Conservation (phyloP, 1,140 invertebrate genomes). For the Drosophila teissieri region DNA sequence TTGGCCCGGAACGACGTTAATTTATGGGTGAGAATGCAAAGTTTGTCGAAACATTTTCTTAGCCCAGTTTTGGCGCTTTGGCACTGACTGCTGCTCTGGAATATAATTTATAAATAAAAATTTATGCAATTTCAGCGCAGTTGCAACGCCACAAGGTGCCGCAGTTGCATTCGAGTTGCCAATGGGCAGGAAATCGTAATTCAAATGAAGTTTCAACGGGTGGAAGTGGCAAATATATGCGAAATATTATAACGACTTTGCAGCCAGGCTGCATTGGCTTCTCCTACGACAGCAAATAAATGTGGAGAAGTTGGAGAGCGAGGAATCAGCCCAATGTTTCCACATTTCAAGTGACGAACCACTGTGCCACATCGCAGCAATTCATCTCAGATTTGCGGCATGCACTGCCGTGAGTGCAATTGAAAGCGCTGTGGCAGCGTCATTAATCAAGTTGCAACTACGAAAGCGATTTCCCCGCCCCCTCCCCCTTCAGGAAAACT, state of each 20-base stretch:
- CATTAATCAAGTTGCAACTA: constrained; percentile 64
- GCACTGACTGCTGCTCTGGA: constrained; percentile 33
- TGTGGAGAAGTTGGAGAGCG: neutral
- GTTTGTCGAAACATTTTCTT: constrained; percentile 63
- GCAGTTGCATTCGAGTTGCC: constrained; percentile 32
- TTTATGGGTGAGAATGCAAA: constrained; percentile 53
- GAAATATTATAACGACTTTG: constrained; percentile 45
- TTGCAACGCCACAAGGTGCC: constrained; percentile 29
- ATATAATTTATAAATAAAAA: constrained; percentile 70
- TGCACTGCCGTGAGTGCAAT: constrained; percentile 33
- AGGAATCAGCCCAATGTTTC: neutral
- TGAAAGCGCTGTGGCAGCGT: constrained; percentile 51
- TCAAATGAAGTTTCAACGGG: constrained; percentile 51
- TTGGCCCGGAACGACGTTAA: constrained; percentile 30
- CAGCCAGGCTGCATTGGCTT: neutral
- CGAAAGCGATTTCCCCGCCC: constrained; percentile 25
- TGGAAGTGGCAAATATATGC: constrained; percentile 41
- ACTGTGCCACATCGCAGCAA: constrained; percentile 29
- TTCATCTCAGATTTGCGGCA: constrained; percentile 46
- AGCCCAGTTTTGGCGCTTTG: constrained; percentile 29
- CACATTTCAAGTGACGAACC: constrained; percentile 16
- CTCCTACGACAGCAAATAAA: no score
- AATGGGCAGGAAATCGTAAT: constrained; percentile 46
- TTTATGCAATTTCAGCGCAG: constrained; percentile 49
- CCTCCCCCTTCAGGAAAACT: constrained; percentile 8